Conservation (phyloP, 2,113 vertebrate genomes). For the Gambusia affinis region DNA sequence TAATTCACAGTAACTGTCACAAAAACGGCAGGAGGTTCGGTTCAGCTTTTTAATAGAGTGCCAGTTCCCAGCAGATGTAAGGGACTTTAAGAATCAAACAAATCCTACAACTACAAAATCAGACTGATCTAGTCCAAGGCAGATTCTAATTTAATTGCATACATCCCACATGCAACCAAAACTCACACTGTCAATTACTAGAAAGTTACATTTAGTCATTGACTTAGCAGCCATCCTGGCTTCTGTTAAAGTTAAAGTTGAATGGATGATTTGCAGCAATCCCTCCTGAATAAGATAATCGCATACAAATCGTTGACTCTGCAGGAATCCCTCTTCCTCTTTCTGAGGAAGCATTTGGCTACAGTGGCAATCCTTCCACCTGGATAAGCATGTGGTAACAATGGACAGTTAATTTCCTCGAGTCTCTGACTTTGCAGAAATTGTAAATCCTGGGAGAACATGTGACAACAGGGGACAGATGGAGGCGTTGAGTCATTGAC, state of each 20-base stretch:
- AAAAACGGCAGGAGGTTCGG: neutral
- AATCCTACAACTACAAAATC: neutral
- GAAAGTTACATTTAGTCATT: neutral
- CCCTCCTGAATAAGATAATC: neutral
- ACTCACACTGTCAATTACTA: neutral
- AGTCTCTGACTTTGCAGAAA: too few relatives aligned
- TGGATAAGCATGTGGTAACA: too few relatives aligned
- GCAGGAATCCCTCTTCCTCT: too few relatives aligned
- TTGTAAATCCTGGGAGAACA: too few relatives aligned
- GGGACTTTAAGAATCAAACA: neutral
- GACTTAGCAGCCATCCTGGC: neutral
- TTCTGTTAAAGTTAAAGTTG: too few relatives aligned
- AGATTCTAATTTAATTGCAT: neutral
- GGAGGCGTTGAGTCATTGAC: too few relatives aligned
- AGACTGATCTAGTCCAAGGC: neutral
- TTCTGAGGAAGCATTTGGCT: too few relatives aligned
- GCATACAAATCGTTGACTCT: too few relatives aligned
- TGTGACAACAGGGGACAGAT: too few relatives aligned
- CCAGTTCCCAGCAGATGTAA: neutral
- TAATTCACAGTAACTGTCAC: slow-evolving; percentile 1
- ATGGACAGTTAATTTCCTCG: too few relatives aligned
- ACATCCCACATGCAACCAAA: neutral
- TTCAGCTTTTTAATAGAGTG: neutral
- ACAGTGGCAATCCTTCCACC: too few relatives aligned
- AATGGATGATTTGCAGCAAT: neutral